A percentile compares a stretch with the other conserved stretches of the same genome.
phyloP scores from a whole-genome alignment of 2,797 vertebrate genomes.

The Coreius guichenoti region DNA sequence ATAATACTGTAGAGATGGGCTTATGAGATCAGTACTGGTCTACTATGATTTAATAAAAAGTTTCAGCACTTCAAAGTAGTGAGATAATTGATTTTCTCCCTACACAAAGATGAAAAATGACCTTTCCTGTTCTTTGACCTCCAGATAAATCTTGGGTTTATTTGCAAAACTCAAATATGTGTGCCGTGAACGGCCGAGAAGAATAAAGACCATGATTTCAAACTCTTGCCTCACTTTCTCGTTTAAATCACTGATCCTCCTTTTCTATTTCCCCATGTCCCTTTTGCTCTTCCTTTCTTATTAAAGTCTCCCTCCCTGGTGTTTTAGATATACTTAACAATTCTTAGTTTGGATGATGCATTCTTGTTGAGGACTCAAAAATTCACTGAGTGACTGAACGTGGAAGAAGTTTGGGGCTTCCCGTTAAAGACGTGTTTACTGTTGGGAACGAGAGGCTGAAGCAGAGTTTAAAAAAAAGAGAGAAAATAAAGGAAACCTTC shows the following conservation, averaged over 20 bases:
- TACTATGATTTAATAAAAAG: conserved; percentile 35
- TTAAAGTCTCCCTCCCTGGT: conserved; percentile 22
- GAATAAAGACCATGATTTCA: conserved; percentile 28
- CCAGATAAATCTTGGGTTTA: conserved; percentile 1
- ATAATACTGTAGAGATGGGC: background rate
- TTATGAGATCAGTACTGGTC: conserved; percentile 31
- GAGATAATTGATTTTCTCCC: conserved; percentile 15
- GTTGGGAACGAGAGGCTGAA: background rate
- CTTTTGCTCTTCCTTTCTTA: conserved; percentile 2
- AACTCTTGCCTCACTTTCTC: conserved; percentile 34
- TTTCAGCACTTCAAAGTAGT: conserved; percentile 8
- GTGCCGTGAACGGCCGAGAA: background rate
- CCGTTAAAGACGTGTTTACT: conserved; percentile 16
- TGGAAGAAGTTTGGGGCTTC: conserved; percentile 6
- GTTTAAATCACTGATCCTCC: conserved; percentile 11
- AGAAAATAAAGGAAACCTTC: background rate
- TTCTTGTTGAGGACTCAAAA: conserved; percentile 25
- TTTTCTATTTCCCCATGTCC: conserved; percentile 10
- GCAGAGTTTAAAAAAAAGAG: background rate
- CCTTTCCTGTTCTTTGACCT: conserved; percentile 40
- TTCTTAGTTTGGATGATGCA: background rate
- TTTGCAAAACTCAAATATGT: conserved; percentile 13
- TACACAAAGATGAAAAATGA: conserved; percentile 22
- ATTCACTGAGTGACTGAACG: background rate
- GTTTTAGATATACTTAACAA: conserved; percentile 2